Base-by-base conservation (phyloP, 2,888 invertebrate species). In the Drosophila neoperkinsi region DNA sequence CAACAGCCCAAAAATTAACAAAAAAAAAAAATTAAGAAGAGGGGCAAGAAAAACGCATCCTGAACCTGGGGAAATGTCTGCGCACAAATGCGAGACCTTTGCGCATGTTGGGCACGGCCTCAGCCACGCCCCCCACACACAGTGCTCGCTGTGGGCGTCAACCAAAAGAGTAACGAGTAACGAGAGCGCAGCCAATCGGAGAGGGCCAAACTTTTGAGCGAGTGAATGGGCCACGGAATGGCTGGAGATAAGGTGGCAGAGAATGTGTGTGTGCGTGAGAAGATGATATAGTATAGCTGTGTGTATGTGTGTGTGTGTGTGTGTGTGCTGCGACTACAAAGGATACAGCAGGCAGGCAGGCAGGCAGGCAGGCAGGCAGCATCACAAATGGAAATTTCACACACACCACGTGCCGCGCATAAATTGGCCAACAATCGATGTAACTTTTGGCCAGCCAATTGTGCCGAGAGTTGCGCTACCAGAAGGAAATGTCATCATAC, bases 361-460 rank as follows among this genome's bases (percentile, higher is more conserved):
- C 73, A 57, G 66, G 66, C 38, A 53, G 36, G 61, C 68, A 51
- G 64, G 62, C 67, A 46, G 51, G 56, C 62, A 66, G 82, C 75
- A 55, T 55, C 72, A 65, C 78, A 81, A 81, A 81, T 81, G 81
- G 58, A 84, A 75, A 84, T 74, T 79, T 72, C 78, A 74, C 81
- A 77, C 71, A 78, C 74, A 90, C 86, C 92, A 91, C 92, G 91
- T 91, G 92, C 91, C 79, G 77, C 81, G 89, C 91, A 92, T 92
- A 92, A 91, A 91, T 90, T 83, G 88, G 77, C 74, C 76, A 80
- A 76, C 81, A 81, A 86, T 81, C 87, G 84, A 83, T 82, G 91
- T 86, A 85, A 85, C 91, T 88, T 90, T 88, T 82, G 79, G 88
- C 73, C 82, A 70, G 69, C 58, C 61, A 61, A 53, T 71, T 63